A percentile compares a stretch with the other conserved stretches of the same genome.
These are phyloP conservation scores for Rhynchotus rufescens DNA, from an alignment of 2,797 vertebrate species.

Conservation along the genomic window DNA sequence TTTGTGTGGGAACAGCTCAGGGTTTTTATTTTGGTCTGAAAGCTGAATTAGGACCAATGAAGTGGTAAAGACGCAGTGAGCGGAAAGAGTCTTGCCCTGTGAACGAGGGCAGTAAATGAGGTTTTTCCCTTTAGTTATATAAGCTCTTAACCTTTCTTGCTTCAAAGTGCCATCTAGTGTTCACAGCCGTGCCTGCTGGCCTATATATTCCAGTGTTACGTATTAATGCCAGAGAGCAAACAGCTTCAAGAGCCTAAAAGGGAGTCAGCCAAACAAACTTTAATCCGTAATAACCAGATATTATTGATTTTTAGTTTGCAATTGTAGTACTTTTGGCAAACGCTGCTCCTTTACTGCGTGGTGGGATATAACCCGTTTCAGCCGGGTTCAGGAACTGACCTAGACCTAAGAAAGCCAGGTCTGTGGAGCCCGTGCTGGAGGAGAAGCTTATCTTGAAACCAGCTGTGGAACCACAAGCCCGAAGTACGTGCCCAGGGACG, in stretches of 20 bases:
- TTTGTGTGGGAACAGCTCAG: neutral
- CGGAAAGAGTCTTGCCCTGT: neutral
- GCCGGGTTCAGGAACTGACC: neutral
- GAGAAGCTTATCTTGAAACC: fast-evolving
- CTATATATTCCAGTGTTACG: neutral
- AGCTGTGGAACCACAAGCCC: neutral
- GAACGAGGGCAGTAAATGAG: neutral
- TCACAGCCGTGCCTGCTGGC: neutral
- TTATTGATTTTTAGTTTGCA: neutral
- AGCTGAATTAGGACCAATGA: neutral
- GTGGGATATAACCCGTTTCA: neutral
- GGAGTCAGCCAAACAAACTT: too few species aligned
- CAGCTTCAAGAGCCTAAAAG: neutral
- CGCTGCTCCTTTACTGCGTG: neutral
- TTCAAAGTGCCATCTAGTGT: slow-evolving; percentile 79
- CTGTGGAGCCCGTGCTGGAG: fast-evolving
- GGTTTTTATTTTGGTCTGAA: neutral
- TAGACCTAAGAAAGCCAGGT: neutral
- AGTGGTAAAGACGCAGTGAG: neutral
- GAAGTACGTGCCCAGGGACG: neutral
- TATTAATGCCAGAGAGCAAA: neutral
- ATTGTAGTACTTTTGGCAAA: neutral
- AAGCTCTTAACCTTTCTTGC: slow-evolving; percentile 66
- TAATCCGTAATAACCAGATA: neutral
- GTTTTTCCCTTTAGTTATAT: neutral